Evolutionary conservation across 1,140 invertebrate species (phyloP).

Genomic region (Homarus americanus): DNA sequence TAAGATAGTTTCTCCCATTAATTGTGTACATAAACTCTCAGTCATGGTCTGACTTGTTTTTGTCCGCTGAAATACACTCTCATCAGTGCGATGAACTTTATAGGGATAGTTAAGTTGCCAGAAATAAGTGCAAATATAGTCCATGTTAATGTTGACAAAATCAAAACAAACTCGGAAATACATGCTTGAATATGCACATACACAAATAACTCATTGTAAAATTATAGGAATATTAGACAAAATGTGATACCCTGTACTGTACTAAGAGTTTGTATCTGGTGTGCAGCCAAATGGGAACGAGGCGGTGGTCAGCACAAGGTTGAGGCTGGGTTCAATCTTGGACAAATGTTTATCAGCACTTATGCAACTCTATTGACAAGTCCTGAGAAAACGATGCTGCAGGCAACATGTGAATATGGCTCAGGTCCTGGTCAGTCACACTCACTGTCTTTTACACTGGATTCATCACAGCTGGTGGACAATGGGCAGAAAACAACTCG

Average conservation of each 20-base stretch:
- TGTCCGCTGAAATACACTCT: no score
- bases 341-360: background rate
- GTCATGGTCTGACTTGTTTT: no score
- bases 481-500: background rate
- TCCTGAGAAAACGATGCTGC: background rate
- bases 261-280: background rate
- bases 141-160: no score
- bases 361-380: background rate
- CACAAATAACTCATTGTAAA: no score
- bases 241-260: background rate
- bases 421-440: background rate
- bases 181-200: no score
- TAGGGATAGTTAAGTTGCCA: no score
- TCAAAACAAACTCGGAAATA: no score
- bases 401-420: constrained; percentile 21
- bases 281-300: constrained; percentile 41
- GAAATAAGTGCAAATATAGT: no score
- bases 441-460: background rate
- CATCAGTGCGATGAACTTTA: no score
- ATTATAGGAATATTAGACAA: no score
- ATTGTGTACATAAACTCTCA: no score
- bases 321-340: background rate
- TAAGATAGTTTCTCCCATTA: no score
- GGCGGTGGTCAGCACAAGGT: background rate
- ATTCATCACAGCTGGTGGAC: background rate